Base-by-base conservation (phyloP, 2,797 vertebrate genomes). In the Garrulus glandarius region DNA sequence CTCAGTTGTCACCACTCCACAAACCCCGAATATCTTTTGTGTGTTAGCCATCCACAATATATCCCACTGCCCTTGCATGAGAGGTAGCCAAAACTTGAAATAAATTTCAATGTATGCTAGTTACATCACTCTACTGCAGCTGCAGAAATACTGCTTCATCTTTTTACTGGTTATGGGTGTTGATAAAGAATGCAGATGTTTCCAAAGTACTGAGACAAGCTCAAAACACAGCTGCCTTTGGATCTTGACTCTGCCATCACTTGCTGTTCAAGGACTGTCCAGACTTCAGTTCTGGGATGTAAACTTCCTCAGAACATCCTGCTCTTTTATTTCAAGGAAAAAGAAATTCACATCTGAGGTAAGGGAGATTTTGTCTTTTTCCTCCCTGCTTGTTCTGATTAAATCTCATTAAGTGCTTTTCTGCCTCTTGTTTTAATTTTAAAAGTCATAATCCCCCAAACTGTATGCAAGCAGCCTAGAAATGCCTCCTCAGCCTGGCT, bases 171-270 rank as follows among this genome's bases (percentile, higher is more conserved):
- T 47, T 95, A 65, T 91, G 91, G 92, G 32, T 94, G 87, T 74
- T 91, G 88, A 92, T 88, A 96, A 94, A 95, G 93, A 96, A 95
- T 92, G 92, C 89, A 95, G 92, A 96, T 95, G 93, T 95, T 97
- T 94, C 95, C 59, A 39, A 96, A 96, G 74, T 93, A 95, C 93
- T 92, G 95, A 96, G 90, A 87, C 86, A 88, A 97, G 93, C 94
- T 93, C 68, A 91, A 95, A 95, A 93, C 7, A 72, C 91, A 95
- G 95, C 92, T 96, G 92, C 56, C 49, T 71, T 86, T 89, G 59
- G 81, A 96, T 89, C 92, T 88, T 93, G 78, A 59, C 88, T 95
- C 52, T 95, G 89, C 88, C 84, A 84, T 96, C 83, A 44, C 80
- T 96, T 89, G 75, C 84, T 95, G 94, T 87, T 97, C 92, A 94